Conservation (phyloP, 1,140 invertebrate species). For the Mya arenaria region DNA sequence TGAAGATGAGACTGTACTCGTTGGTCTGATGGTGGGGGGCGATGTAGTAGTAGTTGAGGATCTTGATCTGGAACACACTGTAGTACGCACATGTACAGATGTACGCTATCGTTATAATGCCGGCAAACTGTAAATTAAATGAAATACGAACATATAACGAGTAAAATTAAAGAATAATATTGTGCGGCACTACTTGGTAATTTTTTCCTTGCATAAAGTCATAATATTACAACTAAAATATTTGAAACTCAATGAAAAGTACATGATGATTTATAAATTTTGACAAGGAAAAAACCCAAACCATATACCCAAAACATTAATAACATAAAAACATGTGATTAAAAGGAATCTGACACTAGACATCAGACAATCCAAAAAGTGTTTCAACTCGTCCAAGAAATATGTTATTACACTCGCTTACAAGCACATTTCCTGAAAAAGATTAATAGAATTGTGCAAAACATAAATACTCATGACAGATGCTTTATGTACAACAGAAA, state of each 20-base stretch:
- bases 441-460: too few relatives aligned
- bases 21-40: slow-evolving; percentile 99
- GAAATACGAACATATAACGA: neutral
- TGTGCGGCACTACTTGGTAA: neutral
- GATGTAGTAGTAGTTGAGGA: slow-evolving; percentile 98
- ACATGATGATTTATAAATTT: neutral
- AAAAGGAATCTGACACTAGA: too few relatives aligned
- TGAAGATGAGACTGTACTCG: slow-evolving; percentile 99
- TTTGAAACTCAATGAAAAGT: neutral
- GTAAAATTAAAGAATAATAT: neutral
- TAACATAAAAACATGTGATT: too few relatives aligned
- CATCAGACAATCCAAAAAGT: too few relatives aligned
- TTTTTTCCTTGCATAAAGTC: too few relatives aligned
- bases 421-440: too few relatives aligned
- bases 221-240: neutral
- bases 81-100: slow-evolving; percentile 99
- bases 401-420: too few relatives aligned
- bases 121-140: slow-evolving; percentile 87
- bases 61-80: slow-evolving; percentile 97
- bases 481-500: too few relatives aligned
- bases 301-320: too few relatives aligned
- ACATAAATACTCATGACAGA: too few relatives aligned
- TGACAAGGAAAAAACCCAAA: neutral
- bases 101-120: slow-evolving; percentile 95
- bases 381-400: too few relatives aligned